phyloP scores from a whole-genome alignment of 2,113 vertebrate genomes.

The Sander lucioperca region DNA sequence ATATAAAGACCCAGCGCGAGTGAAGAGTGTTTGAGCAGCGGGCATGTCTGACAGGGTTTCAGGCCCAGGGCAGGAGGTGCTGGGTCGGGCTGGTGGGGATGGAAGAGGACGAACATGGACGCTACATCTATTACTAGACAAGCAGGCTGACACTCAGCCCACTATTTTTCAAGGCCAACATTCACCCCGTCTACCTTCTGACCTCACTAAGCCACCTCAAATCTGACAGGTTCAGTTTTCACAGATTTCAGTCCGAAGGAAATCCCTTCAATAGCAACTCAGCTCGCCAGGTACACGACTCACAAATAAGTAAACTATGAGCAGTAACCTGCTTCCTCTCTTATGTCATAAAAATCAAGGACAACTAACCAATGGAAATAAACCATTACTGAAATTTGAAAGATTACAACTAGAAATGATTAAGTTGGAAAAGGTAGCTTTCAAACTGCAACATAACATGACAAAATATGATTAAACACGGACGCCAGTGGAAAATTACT shows the following conservation, averaged over 20 bases:
- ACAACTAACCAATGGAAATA: no score
- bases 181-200: not conserved
- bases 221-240: conserved; percentile 13
- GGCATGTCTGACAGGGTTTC: conserved; percentile 40
- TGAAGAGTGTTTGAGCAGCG: conserved; percentile 25
- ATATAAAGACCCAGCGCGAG: conserved; percentile 35
- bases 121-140: conserved; percentile 64
- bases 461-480: no score
- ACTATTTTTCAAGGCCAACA: conserved; percentile 28
- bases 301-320: not conserved
- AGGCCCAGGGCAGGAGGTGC: conserved; percentile 22
- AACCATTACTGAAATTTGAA: no score
- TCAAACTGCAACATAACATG: no score
- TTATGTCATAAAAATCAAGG: no score
- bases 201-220: conserved; percentile 21
- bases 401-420: no score
- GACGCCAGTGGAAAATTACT: no score
- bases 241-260: not conserved
- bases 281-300: not conserved
- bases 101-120: conserved; percentile 35
- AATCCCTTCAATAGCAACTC: not conserved
- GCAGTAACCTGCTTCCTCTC: not conserved
- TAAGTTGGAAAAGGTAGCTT: no score
- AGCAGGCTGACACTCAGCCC: conserved; percentile 56
- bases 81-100: not conserved